Conservation (phyloP, 2,888 invertebrate species). For the Amphipoea oculea region DNA sequence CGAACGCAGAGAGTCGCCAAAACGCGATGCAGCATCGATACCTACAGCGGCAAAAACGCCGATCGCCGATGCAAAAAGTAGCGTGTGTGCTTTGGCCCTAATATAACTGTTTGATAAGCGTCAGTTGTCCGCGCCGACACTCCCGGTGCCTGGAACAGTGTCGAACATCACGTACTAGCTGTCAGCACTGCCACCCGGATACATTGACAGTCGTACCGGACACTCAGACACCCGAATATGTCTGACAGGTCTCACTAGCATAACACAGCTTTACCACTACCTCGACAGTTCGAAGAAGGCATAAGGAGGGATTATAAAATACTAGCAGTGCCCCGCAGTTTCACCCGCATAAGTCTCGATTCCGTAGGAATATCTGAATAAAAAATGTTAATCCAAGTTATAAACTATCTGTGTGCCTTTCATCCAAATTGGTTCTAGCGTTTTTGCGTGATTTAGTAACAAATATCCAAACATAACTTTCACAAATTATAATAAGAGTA, state of each 20-base stretch:
- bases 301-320: too few relatives aligned
- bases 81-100: neutral
- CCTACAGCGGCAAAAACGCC: too few relatives aligned
- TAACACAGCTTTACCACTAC: neutral
- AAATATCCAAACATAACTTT: too few relatives aligned
- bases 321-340: neutral
- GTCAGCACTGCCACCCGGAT: neutral
- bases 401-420: too few relatives aligned
- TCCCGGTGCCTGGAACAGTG: neutral
- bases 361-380: neutral
- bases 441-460: too few relatives aligned
- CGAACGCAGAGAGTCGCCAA: too few relatives aligned
- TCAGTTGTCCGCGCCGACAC: neutral
- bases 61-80: too few relatives aligned
- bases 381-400: too few relatives aligned
- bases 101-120: neutral
- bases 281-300: neutral
- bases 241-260: neutral
- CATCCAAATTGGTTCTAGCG: too few relatives aligned
- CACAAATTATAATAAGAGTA: neutral
- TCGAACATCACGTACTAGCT: constrained; percentile 8
- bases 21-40: too few relatives aligned
- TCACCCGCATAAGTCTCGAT: neutral
- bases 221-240: neutral
- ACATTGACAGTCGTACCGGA: neutral